A percentile compares a stretch with the other conserved stretches of the same genome.
Conservation (phyloP, 2,797 vertebrate species). For the Taenioides sp. region DNA sequence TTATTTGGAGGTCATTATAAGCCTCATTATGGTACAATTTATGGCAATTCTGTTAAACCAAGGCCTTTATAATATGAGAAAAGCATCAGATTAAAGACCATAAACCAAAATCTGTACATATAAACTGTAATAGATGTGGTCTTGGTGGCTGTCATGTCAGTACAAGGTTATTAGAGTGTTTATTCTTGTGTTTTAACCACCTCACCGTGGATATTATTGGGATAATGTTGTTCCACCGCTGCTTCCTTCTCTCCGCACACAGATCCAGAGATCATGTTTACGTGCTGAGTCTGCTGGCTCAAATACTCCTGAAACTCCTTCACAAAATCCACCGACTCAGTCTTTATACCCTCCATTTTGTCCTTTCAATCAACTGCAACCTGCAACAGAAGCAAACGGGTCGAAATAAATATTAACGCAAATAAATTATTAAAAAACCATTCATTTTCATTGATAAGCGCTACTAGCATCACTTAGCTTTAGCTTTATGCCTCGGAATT, state of each 20-base stretch:
- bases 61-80: too few species aligned
- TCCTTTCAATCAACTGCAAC: not conserved
- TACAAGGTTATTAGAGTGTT: not conserved
- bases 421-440: not conserved
- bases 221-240: constrained; percentile 58
- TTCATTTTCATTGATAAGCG: not conserved
- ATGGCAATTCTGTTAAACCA: too few species aligned
- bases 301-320: constrained; percentile 99
- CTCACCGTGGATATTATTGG: constrained; percentile 40
- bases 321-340: constrained; percentile 95
- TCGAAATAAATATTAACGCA: not conserved
- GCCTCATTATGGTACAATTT: too few species aligned
- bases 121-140: too few species aligned
- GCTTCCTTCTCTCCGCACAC: constrained; percentile 91
- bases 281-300: constrained; percentile 97
- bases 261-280: constrained; percentile 99
- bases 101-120: too few species aligned
- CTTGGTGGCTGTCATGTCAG: too few species aligned
- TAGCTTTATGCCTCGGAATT: constrained; percentile 1
- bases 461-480: not conserved
- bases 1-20: too few species aligned
- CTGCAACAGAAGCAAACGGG: not conserved
- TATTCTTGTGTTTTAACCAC: not conserved
- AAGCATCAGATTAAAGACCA: too few species aligned
- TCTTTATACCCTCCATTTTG: constrained; percentile 93